Evolutionary conservation across 2,797 vertebrate genomes (phyloP).

Genomic region (Hafferia zeledoni): DNA sequence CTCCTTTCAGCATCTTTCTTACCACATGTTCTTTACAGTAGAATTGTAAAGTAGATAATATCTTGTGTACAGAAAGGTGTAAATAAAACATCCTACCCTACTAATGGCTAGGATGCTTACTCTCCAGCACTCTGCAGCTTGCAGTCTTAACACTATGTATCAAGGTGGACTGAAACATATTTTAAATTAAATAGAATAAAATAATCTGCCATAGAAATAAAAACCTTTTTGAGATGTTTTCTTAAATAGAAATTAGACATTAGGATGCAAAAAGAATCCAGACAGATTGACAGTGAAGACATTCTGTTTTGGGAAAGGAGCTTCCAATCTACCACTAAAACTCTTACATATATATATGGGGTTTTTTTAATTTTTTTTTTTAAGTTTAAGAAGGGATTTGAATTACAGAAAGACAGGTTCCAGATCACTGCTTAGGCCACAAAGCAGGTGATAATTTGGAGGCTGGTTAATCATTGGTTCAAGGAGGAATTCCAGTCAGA

Average conservation of each 20-base stretch:
- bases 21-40: not conserved
- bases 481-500: not conserved
- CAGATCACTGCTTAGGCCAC: not conserved
- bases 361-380: not conserved
- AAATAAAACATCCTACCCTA: not conserved
- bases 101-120: not conserved
- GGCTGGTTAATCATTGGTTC: not conserved
- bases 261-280: not conserved
- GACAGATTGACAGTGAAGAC: not conserved
- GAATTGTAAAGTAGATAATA: not conserved
- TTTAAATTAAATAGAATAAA: not conserved
- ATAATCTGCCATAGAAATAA: not conserved
- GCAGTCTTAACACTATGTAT: not conserved
- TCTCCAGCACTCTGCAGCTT: not conserved
- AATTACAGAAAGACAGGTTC: not conserved
- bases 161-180: not conserved
- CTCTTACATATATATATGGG: no score
- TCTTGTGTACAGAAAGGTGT: not conserved
- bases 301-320: rapidly evolving
- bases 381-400: not conserved
- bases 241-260: not conserved
- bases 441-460: not conserved
- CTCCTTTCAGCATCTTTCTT: not conserved
- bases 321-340: not conserved
- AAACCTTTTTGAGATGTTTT: not conserved